Evolutionary conservation across 2,888 invertebrate species (phyloP), one percentile per base, ranked within the genome.

Genomic region (Lochmaea crataegi): DNA sequence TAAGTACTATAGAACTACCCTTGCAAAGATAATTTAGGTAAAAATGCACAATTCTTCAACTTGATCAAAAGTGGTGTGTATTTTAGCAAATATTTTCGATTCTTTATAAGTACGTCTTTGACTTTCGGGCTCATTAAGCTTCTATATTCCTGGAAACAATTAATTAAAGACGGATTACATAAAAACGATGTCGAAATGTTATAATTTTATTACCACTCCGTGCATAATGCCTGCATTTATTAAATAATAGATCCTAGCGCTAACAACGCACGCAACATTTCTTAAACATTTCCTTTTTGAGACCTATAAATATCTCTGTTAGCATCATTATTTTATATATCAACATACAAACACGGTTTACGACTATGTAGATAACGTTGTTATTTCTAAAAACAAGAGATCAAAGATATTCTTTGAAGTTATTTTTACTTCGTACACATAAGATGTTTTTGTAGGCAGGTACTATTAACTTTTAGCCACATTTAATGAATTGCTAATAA

Each of bases 371-470:
- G 70, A 70, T 70, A 70, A 70, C 70, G 63, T 65, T 70, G 70
- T 70, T 70, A 70, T 64, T 64, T 70, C 64, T 57, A 38, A 70
- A 70, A 70, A 70, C 70, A 70, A 64, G 70, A 70, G 70, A 70
- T 70, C 70, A 70, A 70, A 70, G 70, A 70, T 70, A 57, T 64
- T 65, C 70, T 70, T 70, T 70, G 64, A 70, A 70, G 70, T 70
- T 70, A 65, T 70, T 70, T 70, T 70, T 64, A 70, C 56, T 56
- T 65, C 9, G 64, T 70, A 69, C 22, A 69, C 64, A 69, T 64
- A 70, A 64, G 32, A 32, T 32, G 56, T 56, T 53, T 69, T 61
- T 53, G 45, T 69, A 56, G 53, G 53, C 45, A 61, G 32, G 51
- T 61, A 61, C 38, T 53, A 63, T 68, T 53, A 69, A 53, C 41